A percentile compares a stretch with the other conserved stretches of the same genome.
Conservation (phyloP, 2,113 vertebrate species). For the Alethe diademata region DNA sequence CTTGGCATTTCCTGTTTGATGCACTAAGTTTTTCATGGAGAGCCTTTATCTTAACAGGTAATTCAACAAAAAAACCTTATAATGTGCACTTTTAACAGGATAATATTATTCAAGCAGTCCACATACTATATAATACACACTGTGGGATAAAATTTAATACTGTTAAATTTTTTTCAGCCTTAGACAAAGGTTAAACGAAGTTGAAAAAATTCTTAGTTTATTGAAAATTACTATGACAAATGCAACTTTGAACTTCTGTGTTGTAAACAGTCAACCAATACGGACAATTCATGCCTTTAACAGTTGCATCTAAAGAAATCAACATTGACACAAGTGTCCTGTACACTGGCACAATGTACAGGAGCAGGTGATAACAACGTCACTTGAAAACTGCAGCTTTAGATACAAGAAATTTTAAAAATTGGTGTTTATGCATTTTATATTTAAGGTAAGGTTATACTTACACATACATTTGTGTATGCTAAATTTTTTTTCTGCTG, state of each 20-base stretch:
- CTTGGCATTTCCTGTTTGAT: not conserved
- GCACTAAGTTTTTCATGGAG: not conserved
- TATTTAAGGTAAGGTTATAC: not conserved
- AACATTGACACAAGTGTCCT: not conserved
- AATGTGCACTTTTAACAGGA: not conserved
- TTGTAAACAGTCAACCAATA: not conserved
- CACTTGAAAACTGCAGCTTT: not conserved
- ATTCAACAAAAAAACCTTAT: not conserved
- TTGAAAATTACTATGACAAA: not conserved
- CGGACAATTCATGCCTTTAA: not conserved
- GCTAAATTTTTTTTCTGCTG: not conserved
- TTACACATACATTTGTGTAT: not conserved
- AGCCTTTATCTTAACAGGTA: not conserved
- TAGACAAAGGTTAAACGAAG: not conserved
- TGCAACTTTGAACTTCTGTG: not conserved
- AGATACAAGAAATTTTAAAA: not conserved
- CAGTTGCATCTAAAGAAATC: not conserved
- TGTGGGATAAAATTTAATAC: not conserved
- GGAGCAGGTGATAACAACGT: not conserved
- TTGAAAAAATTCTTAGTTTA: not conserved
- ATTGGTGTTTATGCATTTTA: not conserved
- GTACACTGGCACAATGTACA: not conserved
- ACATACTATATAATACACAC: not conserved
- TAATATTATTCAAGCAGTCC: not conserved
- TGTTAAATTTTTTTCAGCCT: not conserved